phyloP scores from a whole-genome alignment of 2,797 vertebrate genomes.

The Poeciliopsis infans region DNA sequence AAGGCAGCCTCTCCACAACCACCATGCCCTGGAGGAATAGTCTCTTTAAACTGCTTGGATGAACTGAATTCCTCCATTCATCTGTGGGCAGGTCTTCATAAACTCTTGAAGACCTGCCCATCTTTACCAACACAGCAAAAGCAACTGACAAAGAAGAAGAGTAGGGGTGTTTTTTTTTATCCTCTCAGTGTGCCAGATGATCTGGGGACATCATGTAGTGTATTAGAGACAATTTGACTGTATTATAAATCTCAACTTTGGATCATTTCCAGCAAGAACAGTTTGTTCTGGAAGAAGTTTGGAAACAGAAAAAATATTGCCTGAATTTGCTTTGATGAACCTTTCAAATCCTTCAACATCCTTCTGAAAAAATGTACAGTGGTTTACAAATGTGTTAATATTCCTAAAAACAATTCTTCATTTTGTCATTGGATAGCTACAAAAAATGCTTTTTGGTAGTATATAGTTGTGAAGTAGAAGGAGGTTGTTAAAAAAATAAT shows the following conservation, averaged over 20 bases:
- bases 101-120: neutral
- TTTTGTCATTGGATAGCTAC: neutral
- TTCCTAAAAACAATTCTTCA: neutral
- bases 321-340: constrained; percentile 33
- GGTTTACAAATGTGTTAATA: neutral
- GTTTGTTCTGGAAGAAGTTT: constrained; percentile 14
- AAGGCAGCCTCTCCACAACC: constrained; percentile 10
- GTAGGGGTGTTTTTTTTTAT: neutral
- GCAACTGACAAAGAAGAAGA: constrained; percentile 24
- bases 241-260: constrained; percentile 24
- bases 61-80: constrained; percentile 15
- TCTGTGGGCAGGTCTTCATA: constrained; percentile 28
- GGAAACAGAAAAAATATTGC: constrained; percentile 38
- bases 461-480: neutral
- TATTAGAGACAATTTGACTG: constrained; percentile 40
- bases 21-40: constrained; percentile 2
- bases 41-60: neutral
- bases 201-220: constrained; percentile 39
- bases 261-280: constrained; percentile 23
- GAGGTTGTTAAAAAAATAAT: neutral
- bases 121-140: constrained; percentile 17
- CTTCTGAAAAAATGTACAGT: neutral
- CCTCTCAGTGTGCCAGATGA: constrained; percentile 13
- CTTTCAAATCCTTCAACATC: neutral
- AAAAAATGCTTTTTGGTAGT: neutral